A percentile compares a stretch with the other conserved stretches of the same genome.
Evolutionary conservation across 2,113 vertebrate genomes (phyloP).

Genomic region (Epinephelus lanceolatus): DNA sequence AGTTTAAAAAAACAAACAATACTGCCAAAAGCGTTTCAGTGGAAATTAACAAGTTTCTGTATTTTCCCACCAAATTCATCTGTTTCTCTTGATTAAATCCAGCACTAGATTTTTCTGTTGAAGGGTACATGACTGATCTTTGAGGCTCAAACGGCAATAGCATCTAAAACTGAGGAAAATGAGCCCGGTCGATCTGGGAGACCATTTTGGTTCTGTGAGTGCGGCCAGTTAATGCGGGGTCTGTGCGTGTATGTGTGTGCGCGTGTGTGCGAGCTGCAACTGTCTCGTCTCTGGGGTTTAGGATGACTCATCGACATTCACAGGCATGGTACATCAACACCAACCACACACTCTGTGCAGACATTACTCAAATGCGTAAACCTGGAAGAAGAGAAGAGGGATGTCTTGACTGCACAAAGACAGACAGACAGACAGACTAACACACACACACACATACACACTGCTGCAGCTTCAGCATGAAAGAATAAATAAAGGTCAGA

Average conservation of each 20-base stretch:
- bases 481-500: slow-evolving; percentile 74
- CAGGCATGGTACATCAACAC: slow-evolving; percentile 56
- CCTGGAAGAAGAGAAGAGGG: slow-evolving; percentile 36
- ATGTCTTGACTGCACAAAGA: slow-evolving; percentile 34
- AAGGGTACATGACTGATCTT: slow-evolving; percentile 17
- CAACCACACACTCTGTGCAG: slow-evolving; percentile 15
- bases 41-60: slow-evolving; percentile 20
- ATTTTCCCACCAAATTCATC: slow-evolving; percentile 8
- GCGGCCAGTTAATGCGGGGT: slow-evolving; percentile 37
- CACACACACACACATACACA: neutral
- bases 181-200: slow-evolving; percentile 32
- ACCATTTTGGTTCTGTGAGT: slow-evolving; percentile 54
- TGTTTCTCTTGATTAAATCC: slow-evolving; percentile 35
- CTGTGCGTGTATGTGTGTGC: slow-evolving; percentile 29
- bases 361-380: slow-evolving; percentile 41
- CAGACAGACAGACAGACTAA: slow-evolving; percentile 3
- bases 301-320: slow-evolving; percentile 80
- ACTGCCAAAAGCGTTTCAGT: slow-evolving; percentile 33
- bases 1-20: slow-evolving; percentile 34
- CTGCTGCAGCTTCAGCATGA: slow-evolving; percentile 46
- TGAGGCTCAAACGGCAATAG: slow-evolving; percentile 24
- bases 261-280: slow-evolving; percentile 30
- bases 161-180: slow-evolving; percentile 39
- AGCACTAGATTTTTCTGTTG: neutral
- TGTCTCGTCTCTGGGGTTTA: slow-evolving; percentile 66